Evolutionary conservation across 2,888 invertebrate genomes (phyloP).

Genomic region (Nymphalis polychloros): DNA sequence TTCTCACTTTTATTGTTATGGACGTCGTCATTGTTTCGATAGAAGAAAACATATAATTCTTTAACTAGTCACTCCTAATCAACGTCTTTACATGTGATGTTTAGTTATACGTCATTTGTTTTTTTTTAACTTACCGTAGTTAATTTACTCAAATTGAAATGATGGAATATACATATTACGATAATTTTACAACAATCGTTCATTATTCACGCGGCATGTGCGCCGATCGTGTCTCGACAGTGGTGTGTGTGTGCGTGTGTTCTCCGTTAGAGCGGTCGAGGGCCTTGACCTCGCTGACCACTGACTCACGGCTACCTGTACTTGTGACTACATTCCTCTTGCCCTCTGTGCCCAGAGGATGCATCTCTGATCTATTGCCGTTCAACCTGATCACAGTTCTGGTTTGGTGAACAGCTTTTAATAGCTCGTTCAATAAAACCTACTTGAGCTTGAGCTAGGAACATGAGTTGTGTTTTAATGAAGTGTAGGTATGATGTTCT

Average conservation of each 20-base stretch:
- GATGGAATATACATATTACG: not conserved
- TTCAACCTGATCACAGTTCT: conserved; percentile 1
- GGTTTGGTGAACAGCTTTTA: not conserved
- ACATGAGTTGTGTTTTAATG: too few relatives aligned
- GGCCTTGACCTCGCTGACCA: conserved; percentile 38
- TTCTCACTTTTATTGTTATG: too few relatives aligned
- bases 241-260: conserved; percentile 25
- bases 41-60: too few relatives aligned
- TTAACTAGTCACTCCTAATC: too few relatives aligned
- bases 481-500: too few relatives aligned
- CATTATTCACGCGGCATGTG: conserved; percentile 27
- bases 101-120: too few relatives aligned
- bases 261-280: conserved; percentile 31
- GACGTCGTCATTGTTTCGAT: too few relatives aligned
- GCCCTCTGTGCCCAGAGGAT: conserved; percentile 8
- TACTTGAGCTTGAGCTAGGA: too few relatives aligned
- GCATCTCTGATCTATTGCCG: conserved; percentile 6
- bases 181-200: not conserved
- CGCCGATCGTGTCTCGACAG: conserved; percentile 3
- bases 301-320: conserved; percentile 25
- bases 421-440: not conserved
- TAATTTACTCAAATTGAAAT: not conserved
- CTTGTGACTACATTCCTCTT: conserved; percentile 7
- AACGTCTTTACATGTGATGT: too few relatives aligned
- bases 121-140: too few relatives aligned